Percentiles rank a stretch among this genome's conserved stretches.
Evolutionary conservation across 2,888 invertebrate species (phyloP).

Genomic region (Diplazon laetatorius): DNA sequence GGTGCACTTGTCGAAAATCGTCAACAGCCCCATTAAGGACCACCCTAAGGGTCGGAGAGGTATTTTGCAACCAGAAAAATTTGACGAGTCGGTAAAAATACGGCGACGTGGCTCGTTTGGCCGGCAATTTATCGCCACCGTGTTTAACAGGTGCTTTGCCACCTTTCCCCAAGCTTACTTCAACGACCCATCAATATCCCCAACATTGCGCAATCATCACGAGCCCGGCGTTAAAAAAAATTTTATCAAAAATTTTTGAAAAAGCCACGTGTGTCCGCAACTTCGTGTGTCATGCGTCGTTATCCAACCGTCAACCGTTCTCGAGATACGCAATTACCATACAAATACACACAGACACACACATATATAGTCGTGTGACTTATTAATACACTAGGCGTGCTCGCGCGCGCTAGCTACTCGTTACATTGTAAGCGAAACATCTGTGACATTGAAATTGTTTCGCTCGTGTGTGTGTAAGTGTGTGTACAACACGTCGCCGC

Average conservation of each 20-base stretch:
- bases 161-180: background rate
- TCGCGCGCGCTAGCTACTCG: background rate
- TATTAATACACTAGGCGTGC: background rate
- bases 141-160: conserved; percentile 10
- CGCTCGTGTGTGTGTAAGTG: background rate
- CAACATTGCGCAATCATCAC: conserved; percentile 47
- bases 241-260: conserved; percentile 32
- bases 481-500: background rate
- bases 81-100: background rate
- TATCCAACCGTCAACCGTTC: no score
- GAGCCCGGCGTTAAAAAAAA: conserved; percentile 23
- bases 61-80: background rate
- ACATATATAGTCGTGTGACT: background rate
- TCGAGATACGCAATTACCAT: no score
- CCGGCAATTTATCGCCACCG: conserved; percentile 23
- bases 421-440: background rate
- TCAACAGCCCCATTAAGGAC: no score
- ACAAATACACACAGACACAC: no score
- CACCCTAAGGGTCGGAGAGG: no score
- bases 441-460: no score
- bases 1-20: no score
- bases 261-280: conserved; percentile 8
- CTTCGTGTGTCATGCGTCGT: conserved; percentile 5
- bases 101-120: background rate
- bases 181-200: conserved; percentile 1